These are phyloP conservation scores for Prietella phreatophila DNA, from an alignment of 2,113 vertebrate genomes.

Conservation along the genomic window DNA sequence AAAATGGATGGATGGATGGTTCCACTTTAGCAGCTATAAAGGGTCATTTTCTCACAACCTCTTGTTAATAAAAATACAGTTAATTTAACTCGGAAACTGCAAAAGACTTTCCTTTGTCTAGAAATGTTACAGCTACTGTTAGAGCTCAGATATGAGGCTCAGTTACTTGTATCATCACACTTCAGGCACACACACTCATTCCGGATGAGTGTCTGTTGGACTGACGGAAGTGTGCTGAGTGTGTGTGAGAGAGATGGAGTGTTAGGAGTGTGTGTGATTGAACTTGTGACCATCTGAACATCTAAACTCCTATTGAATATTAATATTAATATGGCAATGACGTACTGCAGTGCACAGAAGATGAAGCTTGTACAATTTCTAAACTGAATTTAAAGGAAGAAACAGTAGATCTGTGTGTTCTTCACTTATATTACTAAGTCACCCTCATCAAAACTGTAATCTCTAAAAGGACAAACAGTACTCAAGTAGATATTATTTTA, in stretches of 20 bases:
- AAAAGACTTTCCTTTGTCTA: background rate
- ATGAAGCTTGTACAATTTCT: background rate
- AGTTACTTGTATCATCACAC: background rate
- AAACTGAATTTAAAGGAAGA: background rate
- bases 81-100: background rate
- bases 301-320: background rate
- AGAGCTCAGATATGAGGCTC: background rate
- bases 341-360: background rate
- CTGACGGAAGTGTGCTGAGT: background rate
- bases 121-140: background rate
- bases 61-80: background rate
- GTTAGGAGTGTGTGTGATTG: background rate
- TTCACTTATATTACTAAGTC: no score
- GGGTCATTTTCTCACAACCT: background rate
- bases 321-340: background rate
- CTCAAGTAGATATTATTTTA: no score
- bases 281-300: conserved; percentile 6
- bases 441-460: no score
- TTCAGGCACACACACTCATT: background rate
- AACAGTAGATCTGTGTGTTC: background rate
- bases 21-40: no score
- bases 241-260: background rate
- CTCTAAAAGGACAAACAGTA: no score
- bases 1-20: no score
- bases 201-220: background rate